These are phyloP conservation scores for Anas platyrhynchos DNA, from an alignment of 2,113 vertebrate species.

Conservation along the genomic window DNA sequence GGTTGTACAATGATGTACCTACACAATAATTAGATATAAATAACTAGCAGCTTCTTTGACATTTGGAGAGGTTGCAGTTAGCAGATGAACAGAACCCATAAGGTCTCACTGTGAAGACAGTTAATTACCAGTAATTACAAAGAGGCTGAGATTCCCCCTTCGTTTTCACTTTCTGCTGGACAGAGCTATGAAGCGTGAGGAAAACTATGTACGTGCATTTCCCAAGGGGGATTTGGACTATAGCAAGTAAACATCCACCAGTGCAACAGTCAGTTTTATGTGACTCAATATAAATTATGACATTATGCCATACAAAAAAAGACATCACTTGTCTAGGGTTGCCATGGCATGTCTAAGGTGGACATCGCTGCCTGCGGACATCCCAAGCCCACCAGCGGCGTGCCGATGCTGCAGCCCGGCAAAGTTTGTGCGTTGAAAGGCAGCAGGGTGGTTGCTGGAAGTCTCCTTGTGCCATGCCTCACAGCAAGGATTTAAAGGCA, in stretches of 20 bases:
- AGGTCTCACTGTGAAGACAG: neutral
- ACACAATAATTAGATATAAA: no score
- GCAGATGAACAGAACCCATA: neutral
- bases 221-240: neutral
- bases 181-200: neutral
- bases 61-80: neutral
- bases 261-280: neutral
- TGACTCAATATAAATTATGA: neutral
- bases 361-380: no score
- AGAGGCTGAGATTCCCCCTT: neutral
- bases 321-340: slow-evolving; percentile 5
- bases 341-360: no score
- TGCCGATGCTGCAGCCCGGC: neutral
- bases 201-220: neutral
- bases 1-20: neutral
- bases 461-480: no score
- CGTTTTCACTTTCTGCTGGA: neutral
- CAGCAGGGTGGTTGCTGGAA: neutral
- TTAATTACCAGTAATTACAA: neutral
- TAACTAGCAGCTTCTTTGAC: neutral
- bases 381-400: no score
- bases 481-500: neutral
- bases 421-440: neutral
- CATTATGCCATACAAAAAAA: neutral
- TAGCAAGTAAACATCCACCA: neutral